Base-by-base conservation (phyloP, 92 coral and sea anemone genomes). In the Hydrozoanthus gracilis region DNA sequence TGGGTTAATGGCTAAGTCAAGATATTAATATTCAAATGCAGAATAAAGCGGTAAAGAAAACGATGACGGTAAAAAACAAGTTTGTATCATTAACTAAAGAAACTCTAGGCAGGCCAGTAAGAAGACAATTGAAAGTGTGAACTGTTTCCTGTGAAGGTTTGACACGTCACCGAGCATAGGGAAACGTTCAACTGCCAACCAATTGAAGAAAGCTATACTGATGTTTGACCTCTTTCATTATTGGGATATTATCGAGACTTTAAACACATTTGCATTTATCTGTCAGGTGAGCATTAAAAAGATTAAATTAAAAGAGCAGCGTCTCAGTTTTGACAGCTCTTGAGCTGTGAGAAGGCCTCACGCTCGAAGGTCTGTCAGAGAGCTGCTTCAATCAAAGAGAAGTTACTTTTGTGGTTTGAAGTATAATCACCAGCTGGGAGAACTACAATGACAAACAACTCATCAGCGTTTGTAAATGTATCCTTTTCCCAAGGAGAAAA, bases 251-350 rank as follows among this genome's bases (percentile, higher is more conserved):
- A 13, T 44, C 52, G 5, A 75, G 12, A 79, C 44, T 64, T 45
- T 50, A 62, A 61, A 61, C 45, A 65, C 35, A 79, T 79, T 79
- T 79, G 72, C 84, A 79, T 77, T 44, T 68, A 55, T 77, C 68
- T 52, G 69, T 77, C 82, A 61, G 44, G 68, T 78, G 51, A 78
- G 61, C 52, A 45, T 20, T 64, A 44, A 55, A 61, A 54, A 79
- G 71, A 79, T 79, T 39, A 55, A 77, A 79, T 46, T 61, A 65
- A 27, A 9, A 3, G 27, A 44, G 47, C 20, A 44, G 72, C 84
- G 51, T 44, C 54, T 6, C 4, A 79, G 54, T 10, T 79, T 79
- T 79, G 67, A 77, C 44, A 52, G 67, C 39, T 55, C 82, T 77
- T 52, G 14, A 77, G 56, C 49, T 62, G 84, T 45, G 44, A 45